Evolutionary conservation across 2,113 vertebrate genomes (phyloP).

Genomic region (Dipodomys merriami): DNA sequence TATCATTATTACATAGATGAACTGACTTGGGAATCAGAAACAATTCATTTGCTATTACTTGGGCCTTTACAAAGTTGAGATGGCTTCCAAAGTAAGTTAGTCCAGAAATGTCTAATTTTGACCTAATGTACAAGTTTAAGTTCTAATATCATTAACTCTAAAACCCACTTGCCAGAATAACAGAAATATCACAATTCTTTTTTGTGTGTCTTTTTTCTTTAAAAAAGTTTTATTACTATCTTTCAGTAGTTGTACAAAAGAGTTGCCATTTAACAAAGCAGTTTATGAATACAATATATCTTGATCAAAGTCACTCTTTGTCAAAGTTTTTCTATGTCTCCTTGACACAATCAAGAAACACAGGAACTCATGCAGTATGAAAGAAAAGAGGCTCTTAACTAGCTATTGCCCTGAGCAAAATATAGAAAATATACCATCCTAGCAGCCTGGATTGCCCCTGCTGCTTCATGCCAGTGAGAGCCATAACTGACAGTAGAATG

Average conservation of each 20-base stretch:
- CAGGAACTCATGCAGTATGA: neutral
- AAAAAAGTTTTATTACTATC: too few species aligned
- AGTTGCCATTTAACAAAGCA: too few species aligned
- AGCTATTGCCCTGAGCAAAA: neutral
- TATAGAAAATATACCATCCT: too few species aligned
- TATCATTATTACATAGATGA: neutral
- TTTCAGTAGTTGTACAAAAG: too few species aligned
- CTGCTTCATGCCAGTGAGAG: neutral
- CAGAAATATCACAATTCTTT: neutral
- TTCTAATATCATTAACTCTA: neutral
- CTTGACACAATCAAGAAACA: neutral
- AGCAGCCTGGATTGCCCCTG: neutral
- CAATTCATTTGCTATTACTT: neutral
- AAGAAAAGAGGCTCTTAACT: neutral
- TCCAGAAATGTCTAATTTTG: neutral
- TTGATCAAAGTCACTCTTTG: neutral
- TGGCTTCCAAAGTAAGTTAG: neutral
- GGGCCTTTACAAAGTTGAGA: neutral
- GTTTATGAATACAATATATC: too few species aligned
- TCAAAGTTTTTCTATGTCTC: rapidly evolving
- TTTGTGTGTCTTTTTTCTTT: too few species aligned
- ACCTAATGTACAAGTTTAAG: neutral
- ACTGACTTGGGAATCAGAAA: too few species aligned
- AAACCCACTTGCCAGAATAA: neutral
- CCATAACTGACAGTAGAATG: neutral